These are phyloP conservation scores for Grallaria varia DNA, from an alignment of 2,113 vertebrate species.

Conservation along the genomic window DNA sequence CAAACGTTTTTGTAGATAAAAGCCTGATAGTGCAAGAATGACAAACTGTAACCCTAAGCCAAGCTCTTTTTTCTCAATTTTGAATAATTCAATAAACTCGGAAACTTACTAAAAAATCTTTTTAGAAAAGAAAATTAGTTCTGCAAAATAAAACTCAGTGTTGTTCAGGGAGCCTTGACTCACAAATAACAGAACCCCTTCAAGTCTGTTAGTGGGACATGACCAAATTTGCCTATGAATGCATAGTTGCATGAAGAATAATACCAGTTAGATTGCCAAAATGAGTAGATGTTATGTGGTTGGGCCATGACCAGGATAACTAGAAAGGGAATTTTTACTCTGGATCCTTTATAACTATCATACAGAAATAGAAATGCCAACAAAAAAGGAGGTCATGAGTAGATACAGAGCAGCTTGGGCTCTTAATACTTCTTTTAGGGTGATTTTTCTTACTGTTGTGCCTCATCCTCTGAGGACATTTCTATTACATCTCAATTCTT, in stretches of 20 bases:
- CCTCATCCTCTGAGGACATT: neutral
- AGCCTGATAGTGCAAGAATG: neutral
- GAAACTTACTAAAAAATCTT: neutral
- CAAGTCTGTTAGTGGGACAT: neutral
- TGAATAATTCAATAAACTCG: neutral
- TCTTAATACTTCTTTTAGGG: neutral
- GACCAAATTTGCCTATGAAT: neutral
- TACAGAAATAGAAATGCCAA: neutral
- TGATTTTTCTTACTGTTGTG: neutral
- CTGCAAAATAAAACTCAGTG: neutral
- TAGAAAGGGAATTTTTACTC: neutral
- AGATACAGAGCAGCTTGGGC: neutral
- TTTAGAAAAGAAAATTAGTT: neutral
- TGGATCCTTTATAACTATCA: neutral
- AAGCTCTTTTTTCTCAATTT: neutral
- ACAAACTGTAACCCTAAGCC: neutral
- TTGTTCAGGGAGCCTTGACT: neutral
- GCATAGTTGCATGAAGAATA: neutral
- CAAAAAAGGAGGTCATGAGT: neutral
- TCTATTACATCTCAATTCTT: neutral
- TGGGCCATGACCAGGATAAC: neutral
- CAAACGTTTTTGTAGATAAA: neutral
- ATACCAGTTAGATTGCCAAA: neutral
- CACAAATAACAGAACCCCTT: neutral
- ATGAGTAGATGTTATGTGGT: fast-evolving